Evolutionary conservation across 2,113 vertebrate species (phyloP).

Genomic region (Oryzias woworae): DNA sequence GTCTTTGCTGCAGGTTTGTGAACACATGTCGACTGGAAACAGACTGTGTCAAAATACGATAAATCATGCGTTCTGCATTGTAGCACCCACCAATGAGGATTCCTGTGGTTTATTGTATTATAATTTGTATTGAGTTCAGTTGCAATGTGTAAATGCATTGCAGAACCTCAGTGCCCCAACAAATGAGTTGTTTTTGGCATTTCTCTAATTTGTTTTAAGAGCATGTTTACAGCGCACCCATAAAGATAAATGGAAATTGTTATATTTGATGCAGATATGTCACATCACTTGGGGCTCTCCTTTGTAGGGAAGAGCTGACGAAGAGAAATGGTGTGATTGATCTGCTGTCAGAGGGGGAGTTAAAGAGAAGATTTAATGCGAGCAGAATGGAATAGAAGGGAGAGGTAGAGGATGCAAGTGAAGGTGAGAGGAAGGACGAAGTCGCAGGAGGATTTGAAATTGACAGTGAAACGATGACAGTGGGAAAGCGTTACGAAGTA

Average conservation of each 20-base stretch:
- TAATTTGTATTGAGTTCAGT: slow-evolving; percentile 28
- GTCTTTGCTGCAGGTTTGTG: too few relatives aligned
- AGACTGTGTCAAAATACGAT: too few relatives aligned
- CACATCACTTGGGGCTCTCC: slow-evolving; percentile 36
- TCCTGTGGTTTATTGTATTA: slow-evolving; percentile 3
- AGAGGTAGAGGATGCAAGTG: slow-evolving; percentile 16
- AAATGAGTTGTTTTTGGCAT: slow-evolving; percentile 1
- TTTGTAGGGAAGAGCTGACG: slow-evolving; percentile 18
- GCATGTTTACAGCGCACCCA: slow-evolving; percentile 1
- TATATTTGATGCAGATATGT: slow-evolving; percentile 2
- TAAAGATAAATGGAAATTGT: neutral
- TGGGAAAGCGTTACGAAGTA: slow-evolving; percentile 1
- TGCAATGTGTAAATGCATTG: slow-evolving; percentile 3
- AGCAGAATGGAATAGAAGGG: neutral
- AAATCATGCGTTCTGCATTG: neutral
- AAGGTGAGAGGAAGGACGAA: slow-evolving; percentile 40
- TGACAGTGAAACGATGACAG: slow-evolving; percentile 17
- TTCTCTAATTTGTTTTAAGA: slow-evolving; percentile 2
- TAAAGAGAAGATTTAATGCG: slow-evolving; percentile 14
- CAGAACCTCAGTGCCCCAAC: neutral
- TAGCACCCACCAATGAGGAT: slow-evolving; percentile 1
- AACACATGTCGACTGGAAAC: too few relatives aligned
- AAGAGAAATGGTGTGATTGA: slow-evolving; percentile 23
- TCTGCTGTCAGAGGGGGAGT: slow-evolving; percentile 27
- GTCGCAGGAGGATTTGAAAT: slow-evolving; percentile 10